phyloP scores from a whole-genome alignment of 2,797 vertebrate genomes.

The Crypturellus tataupa region DNA sequence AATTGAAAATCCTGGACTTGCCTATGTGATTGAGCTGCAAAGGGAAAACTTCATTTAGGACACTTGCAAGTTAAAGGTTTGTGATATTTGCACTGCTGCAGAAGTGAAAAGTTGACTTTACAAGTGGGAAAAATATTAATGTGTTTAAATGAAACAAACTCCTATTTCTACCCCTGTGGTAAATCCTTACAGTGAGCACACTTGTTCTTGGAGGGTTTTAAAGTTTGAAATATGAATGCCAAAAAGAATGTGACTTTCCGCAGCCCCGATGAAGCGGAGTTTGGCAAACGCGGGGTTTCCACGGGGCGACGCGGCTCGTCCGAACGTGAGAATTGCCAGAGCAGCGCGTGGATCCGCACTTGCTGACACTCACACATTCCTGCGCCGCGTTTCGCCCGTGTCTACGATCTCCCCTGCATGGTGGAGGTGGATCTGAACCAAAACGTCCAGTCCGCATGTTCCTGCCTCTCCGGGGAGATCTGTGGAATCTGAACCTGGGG shows the following conservation, averaged over 20 bases:
- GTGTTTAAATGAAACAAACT: conserved; percentile 69
- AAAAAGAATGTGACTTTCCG: conserved; percentile 70
- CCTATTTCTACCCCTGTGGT: conserved; percentile 56
- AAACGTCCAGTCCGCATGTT: conserved; percentile 52
- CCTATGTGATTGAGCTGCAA: conserved; percentile 10
- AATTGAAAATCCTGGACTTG: conserved; percentile 33
- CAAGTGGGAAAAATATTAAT: conserved; percentile 74
- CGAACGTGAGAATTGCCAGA: conserved; percentile 64
- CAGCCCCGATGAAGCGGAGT: conserved; percentile 66
- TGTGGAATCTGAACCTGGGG: conserved; percentile 32
- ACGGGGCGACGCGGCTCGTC: neutral
- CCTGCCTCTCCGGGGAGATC: conserved; percentile 31
- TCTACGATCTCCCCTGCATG: conserved; percentile 43
- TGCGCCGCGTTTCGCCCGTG: conserved; percentile 50
- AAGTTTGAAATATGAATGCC: conserved; percentile 69
- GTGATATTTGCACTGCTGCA: conserved; percentile 58
- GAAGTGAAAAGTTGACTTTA: conserved; percentile 73
- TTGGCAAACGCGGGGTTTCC: conserved; percentile 46
- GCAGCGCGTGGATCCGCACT: conserved; percentile 46
- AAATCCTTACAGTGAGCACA: conserved; percentile 49
- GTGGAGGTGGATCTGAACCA: conserved; percentile 33
- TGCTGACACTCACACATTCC: conserved; percentile 73
- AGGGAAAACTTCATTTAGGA: conserved; percentile 11
- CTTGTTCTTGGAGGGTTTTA: conserved; percentile 66
- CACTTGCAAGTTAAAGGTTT: conserved; percentile 59